Evolutionary conservation across 2,888 invertebrate species (phyloP).

Genomic region (Punctoribates punctum): DNA sequence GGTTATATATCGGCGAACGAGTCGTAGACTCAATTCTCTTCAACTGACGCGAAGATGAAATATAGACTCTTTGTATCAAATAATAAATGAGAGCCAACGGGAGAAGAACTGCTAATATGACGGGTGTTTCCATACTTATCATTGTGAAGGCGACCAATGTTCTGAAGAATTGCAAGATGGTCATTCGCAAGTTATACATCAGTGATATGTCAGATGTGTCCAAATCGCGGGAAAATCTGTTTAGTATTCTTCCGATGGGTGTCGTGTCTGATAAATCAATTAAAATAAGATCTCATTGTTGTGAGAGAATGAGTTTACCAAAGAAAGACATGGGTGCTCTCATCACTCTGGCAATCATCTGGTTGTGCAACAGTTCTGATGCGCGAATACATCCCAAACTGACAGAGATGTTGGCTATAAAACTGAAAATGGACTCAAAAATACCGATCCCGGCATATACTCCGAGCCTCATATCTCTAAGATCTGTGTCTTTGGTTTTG

Average conservation of each 20-base stretch:
- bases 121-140: conserved; percentile 52
- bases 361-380: conserved; percentile 52
- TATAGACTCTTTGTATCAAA: conserved; percentile 74
- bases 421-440: conserved; percentile 49
- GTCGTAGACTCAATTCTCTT: conserved; percentile 89
- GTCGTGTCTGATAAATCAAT: conserved; percentile 52
- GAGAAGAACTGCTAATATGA: conserved; percentile 52
- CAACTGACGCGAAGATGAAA: conserved; percentile 85
- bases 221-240: conserved; percentile 67
- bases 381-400: conserved; percentile 59
- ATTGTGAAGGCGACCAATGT: conserved; percentile 48
- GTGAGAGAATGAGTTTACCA: conserved; percentile 48
- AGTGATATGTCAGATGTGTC: conserved; percentile 64
- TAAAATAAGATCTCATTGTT: neutral
- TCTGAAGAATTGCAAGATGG: conserved; percentile 46
- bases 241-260: conserved; percentile 65
- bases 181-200: conserved; percentile 58
- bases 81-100: conserved; percentile 52
- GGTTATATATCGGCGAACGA: conserved; percentile 92
- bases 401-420: conserved; percentile 47
- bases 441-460: conserved; percentile 56
- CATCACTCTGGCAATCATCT: conserved; percentile 43
- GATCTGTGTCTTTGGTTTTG: conserved; percentile 42
- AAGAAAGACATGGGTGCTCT: conserved; percentile 58
- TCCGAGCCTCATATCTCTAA: conserved; percentile 53